phyloP scores from a whole-genome alignment of 2,113 vertebrate genomes.

The Barnardius zonarius region DNA sequence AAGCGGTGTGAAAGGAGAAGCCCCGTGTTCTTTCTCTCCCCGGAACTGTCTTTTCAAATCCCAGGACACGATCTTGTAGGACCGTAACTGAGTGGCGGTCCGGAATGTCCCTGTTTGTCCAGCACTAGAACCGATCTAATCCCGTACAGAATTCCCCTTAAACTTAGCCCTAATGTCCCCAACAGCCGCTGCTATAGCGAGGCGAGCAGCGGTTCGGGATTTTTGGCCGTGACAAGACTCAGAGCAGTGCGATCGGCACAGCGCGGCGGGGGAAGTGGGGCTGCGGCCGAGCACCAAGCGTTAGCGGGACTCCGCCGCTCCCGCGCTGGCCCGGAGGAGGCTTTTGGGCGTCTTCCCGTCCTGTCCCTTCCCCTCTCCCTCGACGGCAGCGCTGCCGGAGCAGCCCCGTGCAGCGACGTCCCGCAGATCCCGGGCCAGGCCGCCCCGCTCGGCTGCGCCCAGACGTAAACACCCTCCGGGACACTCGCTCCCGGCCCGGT shows the following conservation, averaged over 20 bases:
- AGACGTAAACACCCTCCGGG: background rate
- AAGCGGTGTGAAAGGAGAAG: background rate
- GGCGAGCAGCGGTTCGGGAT: background rate
- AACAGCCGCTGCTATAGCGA: background rate
- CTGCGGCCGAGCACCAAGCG: background rate
- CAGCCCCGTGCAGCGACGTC: background rate
- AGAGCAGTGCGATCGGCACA: background rate
- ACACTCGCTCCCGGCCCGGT: background rate
- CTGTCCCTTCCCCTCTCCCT: background rate
- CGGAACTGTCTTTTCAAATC: background rate
- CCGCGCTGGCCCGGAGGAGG: too few relatives aligned
- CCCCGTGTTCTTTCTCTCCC: background rate
- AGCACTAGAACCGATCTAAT: background rate
- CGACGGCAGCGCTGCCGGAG: too few relatives aligned
- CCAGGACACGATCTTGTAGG: background rate
- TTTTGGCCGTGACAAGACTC: background rate
- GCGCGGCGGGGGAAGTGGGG: background rate
- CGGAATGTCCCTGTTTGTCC: background rate
- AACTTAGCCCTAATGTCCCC: too few relatives aligned
- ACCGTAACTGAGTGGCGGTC: background rate
- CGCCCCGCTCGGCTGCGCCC: background rate
- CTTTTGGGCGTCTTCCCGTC: background rate
- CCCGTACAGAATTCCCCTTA: background rate
- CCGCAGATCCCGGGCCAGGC: background rate
- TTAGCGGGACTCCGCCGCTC: background rate